Conservation (phyloP, 2,888 invertebrate genomes). For the Eupithecia subumbrata region DNA sequence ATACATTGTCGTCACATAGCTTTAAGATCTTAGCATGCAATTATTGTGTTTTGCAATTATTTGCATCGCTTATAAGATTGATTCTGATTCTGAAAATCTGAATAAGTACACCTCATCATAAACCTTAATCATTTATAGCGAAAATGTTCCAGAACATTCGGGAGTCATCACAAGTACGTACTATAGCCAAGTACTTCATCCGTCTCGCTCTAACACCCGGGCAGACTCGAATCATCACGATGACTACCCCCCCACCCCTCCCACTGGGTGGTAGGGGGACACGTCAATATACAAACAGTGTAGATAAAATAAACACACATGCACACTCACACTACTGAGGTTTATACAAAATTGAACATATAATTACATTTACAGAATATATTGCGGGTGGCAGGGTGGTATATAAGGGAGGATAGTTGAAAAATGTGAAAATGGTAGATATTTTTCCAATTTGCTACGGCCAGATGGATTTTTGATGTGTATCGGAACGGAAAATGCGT, state of each 20-base stretch:
- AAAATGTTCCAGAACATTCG: conserved; percentile 11
- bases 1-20: too few species aligned
- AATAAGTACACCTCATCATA: not conserved
- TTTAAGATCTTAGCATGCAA: too few species aligned
- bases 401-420: conserved; percentile 45
- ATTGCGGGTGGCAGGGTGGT: conserved; percentile 44
- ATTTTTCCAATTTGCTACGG: conserved; percentile 56
- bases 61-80: too few species aligned
- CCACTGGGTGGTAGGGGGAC: conserved; percentile 44
- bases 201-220: conserved; percentile 68
- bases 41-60: too few species aligned
- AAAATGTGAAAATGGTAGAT: conserved; percentile 61
- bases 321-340: conserved; percentile 33
- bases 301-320: conserved; percentile 74
- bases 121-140: not conserved
- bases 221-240: conserved; percentile 79
- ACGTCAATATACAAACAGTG: conserved; percentile 74
- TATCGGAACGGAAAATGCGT: not conserved
- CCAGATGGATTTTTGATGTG: conserved; percentile 30
- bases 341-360: conserved; percentile 76
- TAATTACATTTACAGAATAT: conserved; percentile 77
- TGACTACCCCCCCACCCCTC: conserved; percentile 40
- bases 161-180: conserved; percentile 23
- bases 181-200: conserved; percentile 55
- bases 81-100: too few species aligned